Evolutionary conservation across 2,797 vertebrate species (phyloP).

Genomic region (Columba guinea): DNA sequence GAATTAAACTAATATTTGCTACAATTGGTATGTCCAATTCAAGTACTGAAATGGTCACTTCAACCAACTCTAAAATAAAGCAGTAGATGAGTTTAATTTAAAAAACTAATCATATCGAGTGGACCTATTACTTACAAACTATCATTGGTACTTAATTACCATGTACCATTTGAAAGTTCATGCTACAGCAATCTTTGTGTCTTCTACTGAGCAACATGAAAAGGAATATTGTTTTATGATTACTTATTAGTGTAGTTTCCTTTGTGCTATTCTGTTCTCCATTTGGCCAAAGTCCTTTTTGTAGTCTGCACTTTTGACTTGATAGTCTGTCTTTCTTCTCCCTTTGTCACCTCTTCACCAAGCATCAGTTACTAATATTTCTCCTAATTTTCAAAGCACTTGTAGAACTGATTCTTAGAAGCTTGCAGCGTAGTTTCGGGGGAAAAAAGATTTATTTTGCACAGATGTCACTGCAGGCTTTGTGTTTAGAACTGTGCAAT

Average conservation of each 20-base stretch:
- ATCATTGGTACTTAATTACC: not conserved
- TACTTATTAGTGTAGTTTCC: not conserved
- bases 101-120: not conserved
- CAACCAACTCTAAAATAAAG: not conserved
- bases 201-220: not conserved
- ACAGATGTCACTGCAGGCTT: not conserved
- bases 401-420: not conserved
- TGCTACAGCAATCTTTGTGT: not conserved
- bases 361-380: not conserved
- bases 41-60: not conserved
- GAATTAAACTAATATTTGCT: conserved; percentile 3
- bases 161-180: not conserved
- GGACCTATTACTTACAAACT: not conserved
- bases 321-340: not conserved
- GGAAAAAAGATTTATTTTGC: not conserved
- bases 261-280: not conserved
- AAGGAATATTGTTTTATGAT: not conserved
- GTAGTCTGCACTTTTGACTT: not conserved
- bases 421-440: not conserved
- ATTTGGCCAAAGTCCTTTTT: not conserved
- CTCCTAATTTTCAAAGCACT: not conserved
- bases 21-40: not conserved
- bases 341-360: not conserved
- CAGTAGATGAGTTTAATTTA: not conserved
- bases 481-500: not conserved